Base-by-base conservation (phyloP, 2,113 vertebrate species). In the Alethe castanea region DNA sequence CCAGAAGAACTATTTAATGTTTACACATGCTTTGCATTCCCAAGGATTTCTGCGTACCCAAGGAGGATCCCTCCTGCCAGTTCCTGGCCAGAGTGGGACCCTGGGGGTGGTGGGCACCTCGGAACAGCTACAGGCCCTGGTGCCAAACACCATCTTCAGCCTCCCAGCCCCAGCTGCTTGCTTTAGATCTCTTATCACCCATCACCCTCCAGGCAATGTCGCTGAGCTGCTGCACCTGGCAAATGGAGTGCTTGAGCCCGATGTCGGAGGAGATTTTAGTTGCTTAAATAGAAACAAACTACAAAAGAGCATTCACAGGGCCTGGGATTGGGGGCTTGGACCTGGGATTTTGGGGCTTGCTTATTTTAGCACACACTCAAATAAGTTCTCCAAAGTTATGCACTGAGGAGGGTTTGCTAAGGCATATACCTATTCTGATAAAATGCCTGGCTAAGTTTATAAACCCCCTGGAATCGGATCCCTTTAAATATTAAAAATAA, bases 401-500 rank as follows among this genome's bases (percentile, higher is more conserved):
- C 12, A 23, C 60, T 78, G 60, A 59, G 44, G 28, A 91, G 60
- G 44, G 14, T 71, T 92, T 52, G 47, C 50, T 88, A 42, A 83
- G 80, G 64, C 33, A 36, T 2, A 1, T 35, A 59, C 15, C 26
- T 60, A 20, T 20, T 33, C 40, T 36, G 47, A 74, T 66, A 26
- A 86, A 67, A n/a, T 28, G 38, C 56, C 60, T 73, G 64, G 56
- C 72, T 66, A 59, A 88, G 44, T 86, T 93, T 94, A 74, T 94
- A 70, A 91, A 72, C 38, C 25, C 29, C 47, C 29, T 88, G 89
- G 33, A 92, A 96, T 71, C 69, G 9, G 72, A 97, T 81, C 88
- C 88, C 86, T 96, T 96, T 93, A 95, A 97, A 96, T 94, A 94
- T 96, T 93, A 95, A 96, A 95, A 95, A 95, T 94, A 88, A 90